phyloP scores from a whole-genome alignment of 2,888 invertebrate genomes.

The Dolichopus griseipennis region DNA sequence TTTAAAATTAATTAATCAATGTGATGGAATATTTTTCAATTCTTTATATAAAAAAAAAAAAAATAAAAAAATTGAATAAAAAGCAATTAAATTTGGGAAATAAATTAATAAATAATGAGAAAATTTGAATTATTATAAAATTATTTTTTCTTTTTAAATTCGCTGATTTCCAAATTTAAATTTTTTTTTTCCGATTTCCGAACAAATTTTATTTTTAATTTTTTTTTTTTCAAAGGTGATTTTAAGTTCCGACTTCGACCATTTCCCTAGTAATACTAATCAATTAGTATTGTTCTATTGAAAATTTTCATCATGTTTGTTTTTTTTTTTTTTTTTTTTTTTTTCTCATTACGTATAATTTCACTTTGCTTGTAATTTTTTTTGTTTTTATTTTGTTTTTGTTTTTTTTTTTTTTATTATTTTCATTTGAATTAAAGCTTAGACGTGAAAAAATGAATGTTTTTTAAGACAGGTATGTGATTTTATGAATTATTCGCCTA shows the following conservation, averaged over 20 bases:
- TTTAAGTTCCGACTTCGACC: neutral
- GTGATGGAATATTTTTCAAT: too few relatives aligned
- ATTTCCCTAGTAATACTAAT: constrained; percentile 1
- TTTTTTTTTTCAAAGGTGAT: neutral
- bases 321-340: neutral
- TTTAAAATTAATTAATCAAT: too few relatives aligned
- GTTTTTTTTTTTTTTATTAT: too few relatives aligned
- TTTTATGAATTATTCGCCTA: constrained; percentile 12
- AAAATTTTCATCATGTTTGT: neutral
- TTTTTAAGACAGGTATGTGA: constrained; percentile 5
- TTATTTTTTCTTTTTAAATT: neutral
- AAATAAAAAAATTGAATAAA: too few relatives aligned
- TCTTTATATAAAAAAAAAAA: too few relatives aligned
- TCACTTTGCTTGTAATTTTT: too few relatives aligned
- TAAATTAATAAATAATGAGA: too few relatives aligned
- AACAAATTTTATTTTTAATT: neutral
- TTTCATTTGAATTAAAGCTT: constrained; percentile 5
- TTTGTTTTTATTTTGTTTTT: too few relatives aligned
- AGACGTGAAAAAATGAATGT: constrained; percentile 11
- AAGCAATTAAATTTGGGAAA: too few relatives aligned
- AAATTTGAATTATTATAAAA: too few relatives aligned
- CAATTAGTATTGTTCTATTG: constrained; percentile 4
- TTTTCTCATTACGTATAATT: neutral
- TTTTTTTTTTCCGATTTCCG: neutral
- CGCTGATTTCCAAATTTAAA: neutral